A percentile compares a stretch with the other conserved stretches of the same genome.
Evolutionary conservation across 2,888 invertebrate species (phyloP).

Genomic region (Margaritifera margaritifera): DNA sequence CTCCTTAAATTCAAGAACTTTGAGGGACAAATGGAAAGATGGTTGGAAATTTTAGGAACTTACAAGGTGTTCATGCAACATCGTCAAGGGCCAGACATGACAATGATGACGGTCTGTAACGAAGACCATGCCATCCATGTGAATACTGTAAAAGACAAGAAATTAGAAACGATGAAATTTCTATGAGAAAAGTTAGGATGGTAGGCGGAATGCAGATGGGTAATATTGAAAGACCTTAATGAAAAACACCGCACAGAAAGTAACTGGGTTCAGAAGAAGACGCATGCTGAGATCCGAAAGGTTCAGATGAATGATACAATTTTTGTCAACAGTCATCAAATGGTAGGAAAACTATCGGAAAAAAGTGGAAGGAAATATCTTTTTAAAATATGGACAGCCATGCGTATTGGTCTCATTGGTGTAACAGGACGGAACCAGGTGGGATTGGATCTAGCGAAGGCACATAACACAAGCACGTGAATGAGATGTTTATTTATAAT

Average conservation of each 20-base stretch:
- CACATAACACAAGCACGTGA: no score
- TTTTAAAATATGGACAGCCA: no score
- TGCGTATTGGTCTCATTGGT: no score
- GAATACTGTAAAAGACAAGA: not conserved
- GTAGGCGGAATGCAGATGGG: no score
- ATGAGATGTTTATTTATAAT: no score
- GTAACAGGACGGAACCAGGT: no score
- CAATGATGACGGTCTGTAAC: conserved; percentile 12
- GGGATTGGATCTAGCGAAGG: no score
- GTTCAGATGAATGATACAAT: not conserved
- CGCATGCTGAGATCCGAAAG: not conserved
- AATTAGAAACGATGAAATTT: no score
- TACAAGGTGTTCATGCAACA: conserved; percentile 10
- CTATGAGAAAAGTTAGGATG: not conserved
- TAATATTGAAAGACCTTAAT: no score
- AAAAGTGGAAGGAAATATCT: conserved; percentile 10
- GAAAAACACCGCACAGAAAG: not conserved
- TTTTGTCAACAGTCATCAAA: conserved; percentile 1
- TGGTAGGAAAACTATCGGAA: not conserved
- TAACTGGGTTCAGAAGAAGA: conserved; percentile 1
- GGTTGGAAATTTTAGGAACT: conserved; percentile 7
- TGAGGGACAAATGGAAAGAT: not conserved
- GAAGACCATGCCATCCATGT: no score
- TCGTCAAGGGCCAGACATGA: conserved; percentile 9
- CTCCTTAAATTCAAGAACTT: not conserved